Evolutionary conservation across 2,113 vertebrate species (phyloP), one percentile per base, ranked within the genome.

Genomic region (Neoarius graeffei): DNA sequence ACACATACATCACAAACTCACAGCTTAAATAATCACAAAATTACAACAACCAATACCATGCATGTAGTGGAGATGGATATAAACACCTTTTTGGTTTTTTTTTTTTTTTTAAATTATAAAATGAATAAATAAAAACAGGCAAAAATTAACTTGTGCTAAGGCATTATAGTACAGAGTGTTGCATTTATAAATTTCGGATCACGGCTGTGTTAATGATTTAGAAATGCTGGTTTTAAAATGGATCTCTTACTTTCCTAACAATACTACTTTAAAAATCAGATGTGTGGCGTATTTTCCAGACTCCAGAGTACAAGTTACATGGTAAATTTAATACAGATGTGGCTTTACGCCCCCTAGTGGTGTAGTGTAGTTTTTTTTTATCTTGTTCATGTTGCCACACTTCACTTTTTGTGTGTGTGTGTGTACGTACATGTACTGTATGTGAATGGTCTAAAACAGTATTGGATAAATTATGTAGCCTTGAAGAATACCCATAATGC

Each of bases 1-100:
- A 85, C n/a, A 87, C 19, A 35, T 81, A 81, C 30, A 69, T 85
- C 56, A 64, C 81, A n/a, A 15, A 30, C 23, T 81, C 69, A 81
- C 7, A 57, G 14, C 64, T n/a, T 1, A 60, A 11, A 42, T 42
- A 42, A 54, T 54, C 56, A 82, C 50, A 85, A 48, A 87, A 64
- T 81, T 14, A 76, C 73, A 76, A 48, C 17, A 50, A 5, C 23
- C n/a, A 13, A 69, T 71, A 35, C 11, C 1, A 0, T 67, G 74
- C 5, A 52, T 48, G 42, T 64, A 79, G 52, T 73, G 14, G 2
- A 83, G 83, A 17, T 54, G 20, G 6, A n/a, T 19, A 77, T 27
- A 76, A n/a, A n/a, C 42, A 42, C 3, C 3, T 42, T 42, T 35
- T 35, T 35, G 35, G 35, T 35, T 35, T 57, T 25, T 25, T 82